A percentile compares a stretch with the other conserved stretches of the same genome.
phyloP scores from a whole-genome alignment of 2,113 vertebrate species.

The Chloropsis hardwickii region DNA sequence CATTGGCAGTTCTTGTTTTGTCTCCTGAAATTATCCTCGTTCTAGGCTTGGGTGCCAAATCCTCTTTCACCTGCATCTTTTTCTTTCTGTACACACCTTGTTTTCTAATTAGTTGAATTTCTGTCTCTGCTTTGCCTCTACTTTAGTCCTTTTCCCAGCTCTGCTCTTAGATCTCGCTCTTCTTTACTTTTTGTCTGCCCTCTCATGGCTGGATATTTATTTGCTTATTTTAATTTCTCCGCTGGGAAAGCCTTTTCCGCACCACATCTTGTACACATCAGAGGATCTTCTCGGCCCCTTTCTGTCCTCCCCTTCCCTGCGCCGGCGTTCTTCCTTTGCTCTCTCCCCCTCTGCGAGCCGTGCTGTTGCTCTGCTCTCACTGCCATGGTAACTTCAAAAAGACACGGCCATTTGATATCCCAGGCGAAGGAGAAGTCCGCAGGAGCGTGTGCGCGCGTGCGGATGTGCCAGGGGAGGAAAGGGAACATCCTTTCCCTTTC shows the following conservation, averaged over 20 bases:
- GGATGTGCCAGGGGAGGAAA: not conserved
- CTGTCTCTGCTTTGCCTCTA: not conserved
- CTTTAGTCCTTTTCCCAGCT: not conserved
- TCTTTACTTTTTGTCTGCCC: conserved; percentile 36
- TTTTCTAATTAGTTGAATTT: not conserved
- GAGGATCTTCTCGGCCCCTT: not conserved
- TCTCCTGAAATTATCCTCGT: not conserved
- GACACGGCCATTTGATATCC: conserved; percentile 3
- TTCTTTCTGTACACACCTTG: not conserved
- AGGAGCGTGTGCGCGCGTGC: not conserved
- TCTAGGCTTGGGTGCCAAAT: not conserved
- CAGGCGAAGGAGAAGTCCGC: not conserved
- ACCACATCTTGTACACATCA: conserved; percentile 20
- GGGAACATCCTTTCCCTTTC: not conserved
- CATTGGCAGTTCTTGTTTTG: not conserved
- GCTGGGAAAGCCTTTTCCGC: not conserved
- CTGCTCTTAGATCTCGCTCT: not conserved
- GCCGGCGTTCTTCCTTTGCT: not conserved
- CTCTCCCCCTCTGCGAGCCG: not conserved
- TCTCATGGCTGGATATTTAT: conserved; percentile 57
- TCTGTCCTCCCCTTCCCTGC: not conserved
- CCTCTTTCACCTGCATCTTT: not conserved
- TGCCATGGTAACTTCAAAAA: conserved; percentile 59
- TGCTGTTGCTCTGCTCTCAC: conserved; percentile 23
- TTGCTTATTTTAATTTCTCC: conserved; percentile 52